A percentile compares a stretch with the other conserved stretches of the same genome.
Evolutionary conservation across 2,113 vertebrate genomes (phyloP).

Genomic region (Oncorhynchus clarkii): DNA sequence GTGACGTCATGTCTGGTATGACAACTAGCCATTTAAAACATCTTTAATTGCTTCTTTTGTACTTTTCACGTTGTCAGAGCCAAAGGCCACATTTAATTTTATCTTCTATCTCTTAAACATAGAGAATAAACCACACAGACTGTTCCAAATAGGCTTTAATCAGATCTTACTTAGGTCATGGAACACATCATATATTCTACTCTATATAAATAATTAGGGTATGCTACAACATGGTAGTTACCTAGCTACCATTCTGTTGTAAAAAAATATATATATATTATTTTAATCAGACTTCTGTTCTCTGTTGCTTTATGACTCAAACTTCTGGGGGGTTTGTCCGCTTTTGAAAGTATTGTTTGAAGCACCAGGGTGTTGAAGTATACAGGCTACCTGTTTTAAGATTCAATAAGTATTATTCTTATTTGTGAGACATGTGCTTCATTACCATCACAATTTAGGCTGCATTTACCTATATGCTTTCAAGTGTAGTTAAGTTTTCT

Average conservation of each 20-base stretch:
- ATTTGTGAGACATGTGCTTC: too few relatives aligned
- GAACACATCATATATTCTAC: background rate
- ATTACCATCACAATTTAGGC: too few relatives aligned
- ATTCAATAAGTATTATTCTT: too few relatives aligned
- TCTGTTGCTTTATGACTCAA: background rate
- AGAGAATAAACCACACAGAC: background rate
- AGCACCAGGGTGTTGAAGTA: background rate
- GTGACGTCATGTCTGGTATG: conserved; percentile 86
- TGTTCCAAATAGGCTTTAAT: background rate
- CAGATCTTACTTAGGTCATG: background rate
- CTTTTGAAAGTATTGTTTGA: background rate
- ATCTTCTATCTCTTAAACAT: background rate
- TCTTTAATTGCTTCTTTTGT: conserved; percentile 61
- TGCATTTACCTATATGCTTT: too few relatives aligned
- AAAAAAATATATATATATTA: too few relatives aligned
- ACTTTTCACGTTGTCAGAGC: conserved; percentile 25
- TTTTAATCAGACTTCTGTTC: background rate
- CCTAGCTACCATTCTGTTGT: background rate
- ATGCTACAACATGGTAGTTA: background rate
- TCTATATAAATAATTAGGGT: background rate
- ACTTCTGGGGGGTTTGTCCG: background rate
- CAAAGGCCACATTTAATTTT: background rate
- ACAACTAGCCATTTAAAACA: conserved; percentile 69
- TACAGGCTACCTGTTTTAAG: too few relatives aligned
- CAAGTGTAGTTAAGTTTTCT: too few relatives aligned